These are phyloP conservation scores for Diorhabda elongata DNA, from an alignment of 1,140 invertebrate species.

Conservation along the genomic window DNA sequence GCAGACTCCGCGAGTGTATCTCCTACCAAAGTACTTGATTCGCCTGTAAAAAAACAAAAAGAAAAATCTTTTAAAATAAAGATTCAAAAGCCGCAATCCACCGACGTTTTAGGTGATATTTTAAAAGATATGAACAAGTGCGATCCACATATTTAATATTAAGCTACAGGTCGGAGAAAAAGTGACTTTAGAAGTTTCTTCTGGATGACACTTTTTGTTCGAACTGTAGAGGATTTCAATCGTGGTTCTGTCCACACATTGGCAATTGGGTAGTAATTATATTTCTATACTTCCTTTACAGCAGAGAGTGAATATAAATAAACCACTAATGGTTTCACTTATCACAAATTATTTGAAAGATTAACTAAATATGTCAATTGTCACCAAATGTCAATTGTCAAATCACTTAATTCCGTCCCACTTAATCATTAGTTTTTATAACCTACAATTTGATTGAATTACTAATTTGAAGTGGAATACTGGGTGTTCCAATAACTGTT, in stretches of 20 bases:
- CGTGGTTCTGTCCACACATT: not conserved
- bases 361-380: not conserved
- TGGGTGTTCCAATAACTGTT: too few relatives aligned
- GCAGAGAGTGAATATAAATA: too few relatives aligned
- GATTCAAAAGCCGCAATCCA: constrained; percentile 33
- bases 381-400: not conserved
- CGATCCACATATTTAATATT: constrained; percentile 34
- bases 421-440: not conserved
- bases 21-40: constrained; percentile 17
- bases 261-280: not conserved
- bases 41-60: constrained; percentile 30
- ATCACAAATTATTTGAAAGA: not conserved
- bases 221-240: constrained; percentile 4
- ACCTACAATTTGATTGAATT: too few relatives aligned
- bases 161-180: constrained; percentile 26
- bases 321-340: too few relatives aligned
- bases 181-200: constrained; percentile 1
- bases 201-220: constrained; percentile 6
- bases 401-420: not conserved
- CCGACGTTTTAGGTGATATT: constrained; percentile 46
- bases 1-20: constrained; percentile 18
- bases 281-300: too few relatives aligned
- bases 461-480: too few relatives aligned
- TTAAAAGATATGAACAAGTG: constrained; percentile 44
- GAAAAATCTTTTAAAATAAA: constrained; percentile 37